Conservation (phyloP, 1,140 invertebrate species). For the Pinna nobilis region DNA sequence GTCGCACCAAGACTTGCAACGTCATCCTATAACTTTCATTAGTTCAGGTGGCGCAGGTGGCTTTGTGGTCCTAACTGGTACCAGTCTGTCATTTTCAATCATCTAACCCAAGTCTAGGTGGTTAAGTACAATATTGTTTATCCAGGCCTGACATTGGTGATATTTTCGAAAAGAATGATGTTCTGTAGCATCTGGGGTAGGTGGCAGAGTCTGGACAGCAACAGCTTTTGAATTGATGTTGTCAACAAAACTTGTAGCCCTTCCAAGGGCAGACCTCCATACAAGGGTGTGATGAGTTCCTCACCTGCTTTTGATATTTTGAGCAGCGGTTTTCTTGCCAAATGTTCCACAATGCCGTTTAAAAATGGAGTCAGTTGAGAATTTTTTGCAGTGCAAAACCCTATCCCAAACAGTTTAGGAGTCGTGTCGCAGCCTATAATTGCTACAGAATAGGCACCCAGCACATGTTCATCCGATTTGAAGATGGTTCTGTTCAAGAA, state of each 20-base stretch:
- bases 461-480: constrained; percentile 14
- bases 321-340: not conserved
- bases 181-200: constrained; percentile 19
- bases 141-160: constrained; percentile 26
- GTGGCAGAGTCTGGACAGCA: constrained; percentile 15
- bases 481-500: not conserved
- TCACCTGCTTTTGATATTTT: constrained; percentile 4
- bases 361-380: not conserved
- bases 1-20: constrained; percentile 45
- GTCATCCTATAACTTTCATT: constrained; percentile 43
- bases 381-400: not conserved
- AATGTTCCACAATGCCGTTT: not conserved
- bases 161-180: constrained; percentile 14
- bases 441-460: constrained; percentile 20
- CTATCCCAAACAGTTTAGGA: constrained; percentile 29
- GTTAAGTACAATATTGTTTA: not conserved
- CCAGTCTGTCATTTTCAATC: constrained; percentile 8
- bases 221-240: constrained; percentile 3
- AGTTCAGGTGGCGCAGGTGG: constrained; percentile 39
- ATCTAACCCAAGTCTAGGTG: constrained; percentile 43
- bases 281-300: constrained; percentile 9
- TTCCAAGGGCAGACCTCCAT: constrained; percentile 2
- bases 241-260: not conserved
- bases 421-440: constrained; percentile 44
- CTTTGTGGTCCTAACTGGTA: constrained; percentile 30